Base-by-base conservation (phyloP, 2,888 invertebrate genomes). In the Caenorhabditis auriculariae region DNA sequence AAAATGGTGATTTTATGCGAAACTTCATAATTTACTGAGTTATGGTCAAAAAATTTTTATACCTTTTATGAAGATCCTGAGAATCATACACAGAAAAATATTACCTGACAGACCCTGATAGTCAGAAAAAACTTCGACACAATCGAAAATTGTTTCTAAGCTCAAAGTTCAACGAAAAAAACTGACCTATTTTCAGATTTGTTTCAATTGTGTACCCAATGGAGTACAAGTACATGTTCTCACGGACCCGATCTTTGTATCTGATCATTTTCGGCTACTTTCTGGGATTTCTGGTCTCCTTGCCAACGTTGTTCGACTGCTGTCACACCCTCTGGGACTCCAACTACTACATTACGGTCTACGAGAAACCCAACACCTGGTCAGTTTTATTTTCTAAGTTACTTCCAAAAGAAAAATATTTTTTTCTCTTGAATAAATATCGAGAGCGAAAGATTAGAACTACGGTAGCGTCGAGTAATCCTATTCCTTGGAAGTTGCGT, bases 151-250 rank as follows among this genome's bases (percentile, higher is more conserved):
- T n/a, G n/a, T n/a, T n/a, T n/a, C n/a, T n/a, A 41, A 19, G 9
- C 7, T 12, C n/a, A 41, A 15, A 17, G 24, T 15, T 7, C 23
- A 38, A 19, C 37, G 19, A 47, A 45, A 35, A 15, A 27, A 24
- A 24, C 32, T 15, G 26, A 26, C 15, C 12, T n/a, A 32, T 23
- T 54, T 66, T 62, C 60, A 77, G 77, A 47, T 78, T 78, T 61
- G 78, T 76, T 21, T 74, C 73, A 37, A 79, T 79, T 53, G 76
- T 79, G 26, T 77, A 75, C 46, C 78, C 79, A 3, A 76, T 75
- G 74, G 74, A 74, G 45, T 79, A 79, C 66, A 74, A 77, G 50
- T 65, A 69, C 43, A 68, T 75, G 49, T 77, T 77, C 48, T 72
- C 74, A 9, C 54, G 66, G 23, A 38, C 51, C 1, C 53, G 68